phyloP scores from a whole-genome alignment of 2,888 invertebrate genomes.

The Chesias legatella region DNA sequence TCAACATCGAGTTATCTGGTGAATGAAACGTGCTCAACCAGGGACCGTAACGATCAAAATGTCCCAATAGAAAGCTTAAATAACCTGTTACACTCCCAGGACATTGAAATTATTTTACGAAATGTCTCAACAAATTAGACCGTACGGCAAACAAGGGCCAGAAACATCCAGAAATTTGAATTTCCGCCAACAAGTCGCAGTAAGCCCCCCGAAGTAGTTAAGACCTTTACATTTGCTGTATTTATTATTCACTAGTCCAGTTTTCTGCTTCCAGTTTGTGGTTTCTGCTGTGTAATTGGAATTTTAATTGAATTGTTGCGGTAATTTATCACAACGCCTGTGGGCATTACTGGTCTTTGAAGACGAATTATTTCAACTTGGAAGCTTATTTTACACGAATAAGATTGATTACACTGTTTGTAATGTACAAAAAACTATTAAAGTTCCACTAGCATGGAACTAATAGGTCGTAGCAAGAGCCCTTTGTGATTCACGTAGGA shows the following conservation, averaged over 20 bases:
- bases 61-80: slow-evolving; percentile 1
- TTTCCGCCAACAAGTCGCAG: slow-evolving; percentile 36
- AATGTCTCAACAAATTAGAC: slow-evolving; percentile 29
- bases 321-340: slow-evolving; percentile 27
- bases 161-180: slow-evolving; percentile 36
- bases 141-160: slow-evolving; percentile 30
- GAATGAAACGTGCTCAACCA: too few species aligned
- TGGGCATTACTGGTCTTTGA: slow-evolving; percentile 12
- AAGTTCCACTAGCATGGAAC: too few species aligned
- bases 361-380: slow-evolving; percentile 1
- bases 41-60: neutral
- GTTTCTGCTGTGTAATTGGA: slow-evolving; percentile 34
- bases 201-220: slow-evolving; percentile 37
- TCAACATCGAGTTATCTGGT: too few species aligned
- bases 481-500: too few species aligned
- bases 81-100: slow-evolving; percentile 3
- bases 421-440: too few species aligned
- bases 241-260: slow-evolving; percentile 41
- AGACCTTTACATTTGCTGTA: slow-evolving; percentile 36
- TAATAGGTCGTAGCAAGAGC: too few species aligned
- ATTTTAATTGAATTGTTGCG: slow-evolving; percentile 32
- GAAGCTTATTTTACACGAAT: neutral
- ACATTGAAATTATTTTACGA: slow-evolving; percentile 15
- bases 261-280: slow-evolving; percentile 30
- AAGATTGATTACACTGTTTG: too few species aligned